Conservation (phyloP, 2,113 vertebrate species). For the sheep (Ovis aries) region ARS-UI_Ramb_v3.0 NC_056068.1:74708501-74709000, state of each 20-base stretch:
- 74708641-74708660: neutral
- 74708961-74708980: constrained; percentile 66
- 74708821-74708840: neutral
- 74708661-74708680: neutral
- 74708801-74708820: neutral
- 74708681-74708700: neutral
- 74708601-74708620: neutral
- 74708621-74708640: neutral
- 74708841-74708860: neutral
- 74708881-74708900: neutral
- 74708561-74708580: neutral
- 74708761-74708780: neutral
- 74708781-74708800: neutral
- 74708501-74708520: neutral
- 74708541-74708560: neutral
- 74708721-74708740: fast-evolving
- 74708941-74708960: constrained; percentile 59
- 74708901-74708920: constrained; percentile 1
- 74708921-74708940: constrained; percentile 56
- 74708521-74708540: neutral
- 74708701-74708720: neutral
- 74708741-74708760: neutral
- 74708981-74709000: constrained; percentile 51
- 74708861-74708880: neutral
- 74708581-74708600: neutral